Percentiles rank a stretch among this genome's conserved stretches.
These are phyloP conservation scores for Galeruca laticollis DNA, from an alignment of 2,888 invertebrate species.

Conservation along the genomic window DNA sequence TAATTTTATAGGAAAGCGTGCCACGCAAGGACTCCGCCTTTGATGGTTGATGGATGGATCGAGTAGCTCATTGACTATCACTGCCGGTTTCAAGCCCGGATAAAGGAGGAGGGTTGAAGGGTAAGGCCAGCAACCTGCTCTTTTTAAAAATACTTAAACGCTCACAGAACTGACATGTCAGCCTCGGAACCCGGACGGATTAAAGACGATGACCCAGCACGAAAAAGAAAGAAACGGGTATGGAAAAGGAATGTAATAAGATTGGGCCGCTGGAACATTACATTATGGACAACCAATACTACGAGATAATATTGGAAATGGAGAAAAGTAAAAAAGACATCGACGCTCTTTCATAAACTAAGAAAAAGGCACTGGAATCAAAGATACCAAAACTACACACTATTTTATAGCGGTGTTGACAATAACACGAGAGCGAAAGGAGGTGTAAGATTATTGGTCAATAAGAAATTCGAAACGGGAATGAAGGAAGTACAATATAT, in stretches of 20 bases:
- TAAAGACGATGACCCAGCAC: too few relatives aligned
- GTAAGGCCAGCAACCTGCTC: background rate
- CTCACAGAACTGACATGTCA: background rate
- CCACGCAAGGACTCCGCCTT: too few relatives aligned
- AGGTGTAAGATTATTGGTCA: background rate
- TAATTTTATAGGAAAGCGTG: too few relatives aligned
- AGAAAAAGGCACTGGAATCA: slow-evolving; percentile 1
- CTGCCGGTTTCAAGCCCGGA: too few relatives aligned
- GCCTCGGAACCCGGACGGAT: too few relatives aligned
- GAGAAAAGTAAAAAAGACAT: too few relatives aligned
- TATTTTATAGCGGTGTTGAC: background rate
- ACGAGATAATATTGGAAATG: too few relatives aligned
- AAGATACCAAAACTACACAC: background rate
- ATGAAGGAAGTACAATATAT: background rate
- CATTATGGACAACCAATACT: too few relatives aligned
- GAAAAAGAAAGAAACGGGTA: too few relatives aligned
- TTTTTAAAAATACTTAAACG: background rate
- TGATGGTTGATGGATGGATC: background rate
- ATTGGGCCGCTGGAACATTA: too few relatives aligned
- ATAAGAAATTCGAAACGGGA: background rate
- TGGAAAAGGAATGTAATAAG: too few relatives aligned
- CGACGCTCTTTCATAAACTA: background rate
- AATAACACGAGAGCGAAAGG: background rate
- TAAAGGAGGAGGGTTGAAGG: too few relatives aligned
- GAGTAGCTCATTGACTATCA: background rate